Conservation (phyloP, 2,797 vertebrate species). For the Spondyliosoma cantharus region DNA sequence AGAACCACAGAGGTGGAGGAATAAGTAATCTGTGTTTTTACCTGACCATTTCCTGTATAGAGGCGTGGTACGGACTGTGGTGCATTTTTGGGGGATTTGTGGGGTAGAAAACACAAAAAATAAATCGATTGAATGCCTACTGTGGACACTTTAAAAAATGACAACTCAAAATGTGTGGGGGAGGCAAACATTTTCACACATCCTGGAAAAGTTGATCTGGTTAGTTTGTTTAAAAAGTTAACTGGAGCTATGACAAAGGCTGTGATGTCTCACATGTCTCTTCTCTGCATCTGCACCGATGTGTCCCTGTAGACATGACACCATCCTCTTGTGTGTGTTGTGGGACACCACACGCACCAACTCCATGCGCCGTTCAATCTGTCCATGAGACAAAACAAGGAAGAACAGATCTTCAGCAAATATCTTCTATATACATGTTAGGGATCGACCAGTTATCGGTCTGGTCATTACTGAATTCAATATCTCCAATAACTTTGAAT, state of each 20-base stretch:
- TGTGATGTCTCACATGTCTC: slow-evolving; percentile 89
- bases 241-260: not conserved
- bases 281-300: slow-evolving; percentile 92
- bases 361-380: slow-evolving; percentile 98
- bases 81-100: slow-evolving; percentile 59
- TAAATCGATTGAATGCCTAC: slow-evolving; percentile 52
- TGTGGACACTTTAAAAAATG: slow-evolving; percentile 22
- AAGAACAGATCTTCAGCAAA: slow-evolving; percentile 6
- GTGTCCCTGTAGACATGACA: slow-evolving; percentile 94
- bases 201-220: slow-evolving; percentile 1
- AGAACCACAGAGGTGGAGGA: slow-evolving; percentile 59
- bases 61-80: slow-evolving; percentile 84
- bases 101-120: slow-evolving; percentile 72
- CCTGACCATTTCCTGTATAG: slow-evolving; percentile 86
- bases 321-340: slow-evolving; percentile 93
- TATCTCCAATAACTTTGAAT: too few relatives aligned
- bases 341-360: slow-evolving; percentile 93
- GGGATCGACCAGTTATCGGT: too few relatives aligned
- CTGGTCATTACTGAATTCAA: too few relatives aligned
- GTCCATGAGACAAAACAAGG: slow-evolving; percentile 25
- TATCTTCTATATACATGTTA: not conserved
- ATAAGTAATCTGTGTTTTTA: slow-evolving; percentile 69
- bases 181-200: not conserved
- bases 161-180: slow-evolving; percentile 23
- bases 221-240: not conserved